Percentiles rank a stretch among this genome's conserved stretches.
phyloP scores from a whole-genome alignment of 2,797 vertebrate species.

The Acomys russatus region DNA sequence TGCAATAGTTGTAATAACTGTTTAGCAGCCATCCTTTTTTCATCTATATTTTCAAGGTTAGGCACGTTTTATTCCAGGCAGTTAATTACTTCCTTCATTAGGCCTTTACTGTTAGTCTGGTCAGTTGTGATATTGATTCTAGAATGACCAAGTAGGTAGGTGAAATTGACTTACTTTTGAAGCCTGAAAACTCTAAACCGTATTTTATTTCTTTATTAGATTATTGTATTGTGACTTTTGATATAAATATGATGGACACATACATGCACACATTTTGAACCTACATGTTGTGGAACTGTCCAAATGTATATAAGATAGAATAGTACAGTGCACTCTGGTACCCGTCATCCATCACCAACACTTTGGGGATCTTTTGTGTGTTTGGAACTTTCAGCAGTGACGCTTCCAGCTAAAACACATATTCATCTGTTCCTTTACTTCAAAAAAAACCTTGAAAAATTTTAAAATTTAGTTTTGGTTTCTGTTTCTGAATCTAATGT shows the following conservation, averaged over 20 bases:
- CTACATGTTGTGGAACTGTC: slow-evolving; percentile 15
- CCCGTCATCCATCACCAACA: not conserved
- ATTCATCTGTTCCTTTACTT: slow-evolving; percentile 32
- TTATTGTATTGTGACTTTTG: slow-evolving; percentile 46
- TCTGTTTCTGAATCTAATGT: slow-evolving; percentile 21
- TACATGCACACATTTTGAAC: not conserved
- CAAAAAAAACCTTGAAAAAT: slow-evolving; percentile 8
- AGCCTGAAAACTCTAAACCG: slow-evolving; percentile 31
- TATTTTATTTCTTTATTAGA: slow-evolving; percentile 46
- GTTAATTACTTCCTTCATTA: slow-evolving; percentile 76
- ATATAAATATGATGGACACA: not conserved
- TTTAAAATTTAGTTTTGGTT: not conserved
- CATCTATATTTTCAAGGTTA: slow-evolving; percentile 65
- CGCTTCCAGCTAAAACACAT: slow-evolving; percentile 39
- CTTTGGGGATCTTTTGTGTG: slow-evolving; percentile 32
- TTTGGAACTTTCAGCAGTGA: not conserved
- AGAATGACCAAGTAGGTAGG: slow-evolving; percentile 52
- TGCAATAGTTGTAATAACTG: not conserved
- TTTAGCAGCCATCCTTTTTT: slow-evolving; percentile 11
- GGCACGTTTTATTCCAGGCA: slow-evolving; percentile 60
- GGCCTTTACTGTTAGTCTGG: slow-evolving; percentile 49
- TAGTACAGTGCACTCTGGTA: not conserved
- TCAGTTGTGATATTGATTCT: slow-evolving; percentile 56
- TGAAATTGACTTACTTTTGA: slow-evolving; percentile 56
- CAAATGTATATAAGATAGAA: not conserved